Evolutionary conservation across 2,888 invertebrate genomes (phyloP), one percentile per base, ranked within the genome.

Genomic region (Eurytoma californica): DNA sequence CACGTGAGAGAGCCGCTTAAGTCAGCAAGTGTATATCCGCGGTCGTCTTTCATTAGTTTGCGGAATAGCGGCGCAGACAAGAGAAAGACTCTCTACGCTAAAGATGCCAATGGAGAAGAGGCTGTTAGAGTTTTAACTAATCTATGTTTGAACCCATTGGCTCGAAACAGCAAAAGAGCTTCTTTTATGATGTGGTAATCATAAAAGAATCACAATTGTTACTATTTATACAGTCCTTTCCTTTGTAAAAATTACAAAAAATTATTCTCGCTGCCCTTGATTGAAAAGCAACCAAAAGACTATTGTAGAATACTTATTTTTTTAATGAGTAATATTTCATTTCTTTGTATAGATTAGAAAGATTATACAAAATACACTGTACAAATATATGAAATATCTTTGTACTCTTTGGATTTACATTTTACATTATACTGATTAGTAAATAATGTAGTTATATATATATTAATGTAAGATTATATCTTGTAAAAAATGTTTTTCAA

Each of bases 141-240:
- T 70, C 84, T 90, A 55, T 90, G 89, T 70, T 79, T 90, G 66
- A 90, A 90, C 84, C 90, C 90, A 18, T 82, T 90, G 39, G 90
- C 89, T 1, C 83, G 88, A 53, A 86, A 82, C 58, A 85, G 84
- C 49, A 87, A 87, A 80, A 81, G 86, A 16, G 85, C 87, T 28
- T 81, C 85, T 4, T 87, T 88, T 69, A 90, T 90, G 88, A 89
- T 90, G 53, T 90, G 90, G 90, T 90, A 66, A 87, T 18, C n/a
- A 12, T 4, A n/a, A n/a, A n/a, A n/a, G n/a, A n/a, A n/a, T n/a
- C n/a, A n/a, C n/a, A n/a, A n/a, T 2, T 24, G 1, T 24, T 24
- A 2, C 2, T 24, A 24, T 20, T 9, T 4, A 5, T 57, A 7
- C 0, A 1, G 28, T 47, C 18, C 28, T 14, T 18, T 58, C 0